These are phyloP conservation scores for Lethenteron reissneri DNA, from an alignment of 2,113 vertebrate genomes.

Conservation along the genomic window DNA sequence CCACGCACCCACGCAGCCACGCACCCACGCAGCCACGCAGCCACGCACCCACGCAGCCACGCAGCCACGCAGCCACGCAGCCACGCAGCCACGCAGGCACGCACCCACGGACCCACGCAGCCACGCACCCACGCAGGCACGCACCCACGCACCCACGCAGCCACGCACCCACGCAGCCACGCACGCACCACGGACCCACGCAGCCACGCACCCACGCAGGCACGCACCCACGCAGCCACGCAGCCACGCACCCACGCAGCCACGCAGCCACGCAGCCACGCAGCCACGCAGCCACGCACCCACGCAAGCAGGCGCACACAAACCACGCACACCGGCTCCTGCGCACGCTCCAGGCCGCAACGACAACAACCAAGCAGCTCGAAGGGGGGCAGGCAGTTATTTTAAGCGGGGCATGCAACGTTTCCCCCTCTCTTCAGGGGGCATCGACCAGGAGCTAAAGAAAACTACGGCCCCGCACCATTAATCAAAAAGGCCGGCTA, in stretches of 20 bases:
- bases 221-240: slow-evolving; percentile 1
- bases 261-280: not conserved
- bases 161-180: not conserved
- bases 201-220: not conserved
- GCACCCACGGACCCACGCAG: not conserved
- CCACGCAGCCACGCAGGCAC: not conserved
- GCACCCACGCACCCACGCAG: not conserved
- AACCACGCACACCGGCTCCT: no score
- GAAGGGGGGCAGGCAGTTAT: no score
- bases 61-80: not conserved
- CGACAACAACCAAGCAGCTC: no score
- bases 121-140: not conserved
- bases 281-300: no score
- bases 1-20: not conserved
- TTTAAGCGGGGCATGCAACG: no score
- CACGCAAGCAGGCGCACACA: no score
- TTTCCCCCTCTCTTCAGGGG: no score
- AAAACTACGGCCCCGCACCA: no score
- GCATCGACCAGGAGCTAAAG: no score
- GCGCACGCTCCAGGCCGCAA: no score
- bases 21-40: not conserved
- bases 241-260: not conserved
- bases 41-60: not conserved
- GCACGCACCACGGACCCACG: no score
- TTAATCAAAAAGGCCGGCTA: no score